A percentile compares a stretch with the other conserved stretches of the same genome.
Evolutionary conservation across 2,888 invertebrate species (phyloP).

Genomic region (Embidobia sp.): DNA sequence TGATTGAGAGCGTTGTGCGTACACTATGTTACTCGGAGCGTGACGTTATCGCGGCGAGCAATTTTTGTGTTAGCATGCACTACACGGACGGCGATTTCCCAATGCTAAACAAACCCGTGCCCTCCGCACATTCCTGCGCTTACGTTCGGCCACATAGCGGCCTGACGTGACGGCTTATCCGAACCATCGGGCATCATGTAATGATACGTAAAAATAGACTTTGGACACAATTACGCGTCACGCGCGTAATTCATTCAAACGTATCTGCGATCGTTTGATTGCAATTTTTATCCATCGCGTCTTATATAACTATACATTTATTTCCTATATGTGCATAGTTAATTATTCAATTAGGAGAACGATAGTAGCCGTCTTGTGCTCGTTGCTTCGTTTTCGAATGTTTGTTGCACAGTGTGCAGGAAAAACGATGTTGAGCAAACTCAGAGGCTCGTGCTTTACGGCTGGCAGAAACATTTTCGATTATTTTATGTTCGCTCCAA

Average conservation of each 20-base stretch:
- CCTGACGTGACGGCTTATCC: constrained; percentile 24
- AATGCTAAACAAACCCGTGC: constrained; percentile 29
- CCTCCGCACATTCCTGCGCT: constrained; percentile 1
- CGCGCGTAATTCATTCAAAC: background rate
- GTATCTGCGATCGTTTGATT: constrained; percentile 10
- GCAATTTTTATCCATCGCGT: background rate
- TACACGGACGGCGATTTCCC: constrained; percentile 25
- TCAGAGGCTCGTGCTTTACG: too few relatives aligned
- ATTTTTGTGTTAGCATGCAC: constrained; percentile 27
- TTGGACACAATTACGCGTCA: constrained; percentile 18
- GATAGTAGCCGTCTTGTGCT: too few relatives aligned
- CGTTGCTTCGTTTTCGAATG: too few relatives aligned
- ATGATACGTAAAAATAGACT: constrained; percentile 32
- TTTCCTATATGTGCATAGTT: too few relatives aligned
- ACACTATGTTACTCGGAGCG: constrained; percentile 21
- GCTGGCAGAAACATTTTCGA: too few relatives aligned
- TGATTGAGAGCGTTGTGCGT: constrained; percentile 12
- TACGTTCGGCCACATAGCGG: background rate
- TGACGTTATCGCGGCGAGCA: constrained; percentile 37
- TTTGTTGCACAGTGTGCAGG: too few relatives aligned
- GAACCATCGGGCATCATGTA: constrained; percentile 23
- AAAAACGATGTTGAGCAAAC: too few relatives aligned
- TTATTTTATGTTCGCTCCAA: too few relatives aligned
- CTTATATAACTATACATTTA: background rate
- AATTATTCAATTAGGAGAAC: too few relatives aligned